These are phyloP conservation scores for Galeopterus variegatus DNA, from an alignment of 2,113 vertebrate genomes.

Conservation along the genomic window DNA sequence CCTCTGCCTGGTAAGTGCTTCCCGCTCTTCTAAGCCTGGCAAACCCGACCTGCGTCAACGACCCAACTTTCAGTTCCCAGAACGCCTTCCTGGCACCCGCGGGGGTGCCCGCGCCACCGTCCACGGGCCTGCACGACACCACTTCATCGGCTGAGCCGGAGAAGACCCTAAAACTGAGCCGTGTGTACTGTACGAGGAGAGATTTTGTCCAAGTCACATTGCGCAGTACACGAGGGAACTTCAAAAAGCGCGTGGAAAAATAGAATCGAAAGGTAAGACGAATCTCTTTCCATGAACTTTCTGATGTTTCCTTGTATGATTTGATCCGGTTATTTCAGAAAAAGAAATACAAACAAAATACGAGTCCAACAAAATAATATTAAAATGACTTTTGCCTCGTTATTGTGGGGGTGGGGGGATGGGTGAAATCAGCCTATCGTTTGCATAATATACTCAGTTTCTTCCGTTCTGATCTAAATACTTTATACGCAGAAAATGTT, in stretches of 20 bases:
- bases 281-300: too few relatives aligned
- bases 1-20: not conserved
- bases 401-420: not conserved
- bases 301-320: not conserved
- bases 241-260: too few relatives aligned
- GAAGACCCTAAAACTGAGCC: not conserved
- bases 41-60: not conserved
- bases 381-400: not conserved
- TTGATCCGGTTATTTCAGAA: not conserved
- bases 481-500: not conserved
- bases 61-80: not conserved
- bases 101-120: not conserved
- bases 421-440: not conserved
- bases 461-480: constrained; percentile 5
- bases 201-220: not conserved
- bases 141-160: not conserved
- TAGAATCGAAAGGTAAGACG: too few relatives aligned
- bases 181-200: not conserved
- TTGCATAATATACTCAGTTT: not conserved
- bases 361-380: not conserved
- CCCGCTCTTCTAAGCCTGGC: not conserved
- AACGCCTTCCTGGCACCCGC: not conserved
- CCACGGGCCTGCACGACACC: not conserved
- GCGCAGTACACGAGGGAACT: not conserved
- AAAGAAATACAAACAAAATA: not conserved